Evolutionary conservation across 2,797 vertebrate genomes (phyloP).

Genomic region (Artibeus lituratus): DNA sequence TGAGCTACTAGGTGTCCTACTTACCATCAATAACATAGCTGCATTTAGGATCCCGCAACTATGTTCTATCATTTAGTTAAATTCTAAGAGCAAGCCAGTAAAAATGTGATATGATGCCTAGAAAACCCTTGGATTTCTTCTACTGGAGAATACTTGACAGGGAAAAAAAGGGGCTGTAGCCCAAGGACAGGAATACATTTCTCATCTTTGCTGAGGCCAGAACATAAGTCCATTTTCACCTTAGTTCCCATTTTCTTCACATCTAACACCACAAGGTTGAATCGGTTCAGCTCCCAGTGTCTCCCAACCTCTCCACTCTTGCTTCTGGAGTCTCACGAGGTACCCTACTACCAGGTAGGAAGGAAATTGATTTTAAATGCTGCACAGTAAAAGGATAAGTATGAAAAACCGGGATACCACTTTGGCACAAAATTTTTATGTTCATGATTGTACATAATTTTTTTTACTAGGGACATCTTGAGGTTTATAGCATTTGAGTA

Average conservation of each 20-base stretch:
- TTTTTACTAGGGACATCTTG: conserved; percentile 38
- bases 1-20: not conserved
- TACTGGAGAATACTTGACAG: not conserved
- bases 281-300: not conserved
- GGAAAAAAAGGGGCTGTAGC: not conserved
- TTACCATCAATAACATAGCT: not conserved
- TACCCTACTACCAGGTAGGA: conserved; percentile 5
- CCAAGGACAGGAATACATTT: not conserved
- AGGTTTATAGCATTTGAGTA: conserved; percentile 45
- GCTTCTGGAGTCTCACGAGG: not conserved
- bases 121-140: not conserved
- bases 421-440: conserved; percentile 45
- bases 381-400: conserved; percentile 52
- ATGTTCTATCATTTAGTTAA: not conserved
- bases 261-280: not conserved
- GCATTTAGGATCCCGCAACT: not conserved
- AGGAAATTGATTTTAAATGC: conserved; percentile 51
- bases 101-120: not conserved
- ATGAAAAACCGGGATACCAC: conserved; percentile 48
- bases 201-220: not conserved
- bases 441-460: conserved; percentile 48
- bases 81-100: not conserved
- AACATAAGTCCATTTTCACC: not conserved
- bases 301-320: not conserved
- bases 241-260: not conserved